Evolutionary conservation across 1,140 invertebrate species (phyloP), one percentile per base, ranked within the genome.

Genomic region (Sitodiplosis mosellana): DNA sequence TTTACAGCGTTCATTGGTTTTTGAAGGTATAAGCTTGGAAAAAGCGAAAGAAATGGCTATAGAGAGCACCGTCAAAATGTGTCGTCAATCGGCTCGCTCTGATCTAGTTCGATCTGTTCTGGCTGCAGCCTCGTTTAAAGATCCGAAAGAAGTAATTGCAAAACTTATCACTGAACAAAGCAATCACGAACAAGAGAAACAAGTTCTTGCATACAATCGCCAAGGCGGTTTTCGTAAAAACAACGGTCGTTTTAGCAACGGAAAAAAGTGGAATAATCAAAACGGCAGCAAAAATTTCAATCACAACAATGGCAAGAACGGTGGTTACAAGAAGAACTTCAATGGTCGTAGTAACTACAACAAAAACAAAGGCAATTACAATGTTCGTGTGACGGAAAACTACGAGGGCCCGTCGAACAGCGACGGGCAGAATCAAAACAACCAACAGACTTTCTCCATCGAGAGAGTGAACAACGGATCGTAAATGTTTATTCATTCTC

Each of bases 11-110:
- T 36, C 46, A 14, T 47, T 47, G 37, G 36, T 47, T 19, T 14
- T 36, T 10, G 46, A 47, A 38, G 33, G 46, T 33, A 47, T 47
- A n/a, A 36, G 27, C 12, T 14, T 20, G 14, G 33, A 15, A 14
- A 47, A 47, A 38, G 34, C 46, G 17, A 22, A 47, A 17, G 46
- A 47, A 17, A 47, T 47, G 18, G 46, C 46, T 33, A 37, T 47
- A 11, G 33, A 47, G 21, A 14, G 37, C 15, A 38, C 33, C n/a
- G n/a, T n/a, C n/a, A n/a, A n/a, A n/a, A n/a, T n/a, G n/a, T n/a
- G n/a, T n/a, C n/a, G n/a, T n/a, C 20, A 11, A 34, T 19, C 14
- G 22, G 14, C 22, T 47, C 34, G 34, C n/a, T 36, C 34, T 10
- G n/a, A 36, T 36, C n/a, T 36, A 36, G 34, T 36, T 36, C 8